Evolutionary conservation across 2,113 vertebrate genomes (phyloP).

Genomic region (Paracyprichromis sp.): DNA sequence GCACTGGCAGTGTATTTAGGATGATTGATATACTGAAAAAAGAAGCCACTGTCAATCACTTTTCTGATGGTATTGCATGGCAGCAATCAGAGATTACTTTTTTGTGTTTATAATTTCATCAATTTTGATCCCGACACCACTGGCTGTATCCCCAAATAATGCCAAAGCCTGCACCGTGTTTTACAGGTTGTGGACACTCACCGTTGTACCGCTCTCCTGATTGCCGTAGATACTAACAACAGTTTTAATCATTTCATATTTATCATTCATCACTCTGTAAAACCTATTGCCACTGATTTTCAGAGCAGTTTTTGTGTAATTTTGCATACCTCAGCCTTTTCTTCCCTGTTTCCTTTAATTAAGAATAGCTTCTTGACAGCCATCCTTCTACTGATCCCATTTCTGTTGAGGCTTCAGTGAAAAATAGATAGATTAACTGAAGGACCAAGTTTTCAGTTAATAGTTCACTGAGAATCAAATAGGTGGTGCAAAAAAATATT

Average conservation of each 20-base stretch:
- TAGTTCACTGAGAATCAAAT: not conserved
- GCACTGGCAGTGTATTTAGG: not conserved
- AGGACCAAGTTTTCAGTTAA: not conserved
- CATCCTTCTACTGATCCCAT: not conserved
- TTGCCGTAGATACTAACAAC: fast-evolving
- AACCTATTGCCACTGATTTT: not conserved
- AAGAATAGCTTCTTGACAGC: not conserved
- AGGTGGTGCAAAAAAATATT: not conserved
- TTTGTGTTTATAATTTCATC: not conserved
- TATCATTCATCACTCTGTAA: not conserved
- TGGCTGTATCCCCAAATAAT: not conserved
- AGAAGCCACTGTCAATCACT: not conserved
- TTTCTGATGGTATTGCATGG: not conserved
- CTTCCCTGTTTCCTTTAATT: not conserved
- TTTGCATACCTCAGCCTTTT: not conserved
- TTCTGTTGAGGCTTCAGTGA: not conserved
- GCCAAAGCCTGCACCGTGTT: not conserved
- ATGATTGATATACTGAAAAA: not conserved
- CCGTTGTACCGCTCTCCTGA: not conserved
- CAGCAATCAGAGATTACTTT: not conserved
- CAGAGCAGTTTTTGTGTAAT: not conserved
- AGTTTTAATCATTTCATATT: not conserved
- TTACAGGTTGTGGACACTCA: not conserved
- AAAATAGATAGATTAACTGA: not conserved
- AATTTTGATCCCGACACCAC: not conserved